Percentiles rank a stretch among this genome's conserved stretches.
phyloP scores from a whole-genome alignment of 37 sponge, comb jelly and placozoan genomes.

The Dysidea cf. avara region DNA sequence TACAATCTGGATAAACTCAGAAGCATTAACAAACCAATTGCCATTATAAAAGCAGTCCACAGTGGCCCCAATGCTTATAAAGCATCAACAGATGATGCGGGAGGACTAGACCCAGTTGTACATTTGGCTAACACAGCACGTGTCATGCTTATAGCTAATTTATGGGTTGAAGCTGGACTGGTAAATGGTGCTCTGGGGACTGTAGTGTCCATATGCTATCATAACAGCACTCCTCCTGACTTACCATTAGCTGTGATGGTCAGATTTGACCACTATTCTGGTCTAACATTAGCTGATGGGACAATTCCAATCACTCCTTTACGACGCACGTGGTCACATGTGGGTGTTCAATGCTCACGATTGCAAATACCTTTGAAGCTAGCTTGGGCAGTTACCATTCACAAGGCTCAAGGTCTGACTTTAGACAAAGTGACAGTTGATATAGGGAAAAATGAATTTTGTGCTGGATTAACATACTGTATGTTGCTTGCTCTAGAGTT shows the following conservation, averaged over 20 bases:
- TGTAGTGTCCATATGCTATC: conserved; percentile 31
- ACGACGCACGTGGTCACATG: conserved; percentile 10
- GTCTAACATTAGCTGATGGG: conserved; percentile 36
- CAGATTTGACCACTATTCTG: conserved; percentile 41
- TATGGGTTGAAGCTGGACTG: conserved; percentile 40
- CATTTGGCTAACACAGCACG: conserved; percentile 14
- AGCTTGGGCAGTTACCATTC: conserved; percentile 45
- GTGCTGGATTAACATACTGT: conserved; percentile 30
- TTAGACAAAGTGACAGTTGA: conserved; percentile 37
- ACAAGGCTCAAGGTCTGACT: conserved; percentile 31
- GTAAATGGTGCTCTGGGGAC: conserved; percentile 50
- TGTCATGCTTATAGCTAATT: conserved; percentile 39
- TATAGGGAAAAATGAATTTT: conserved; percentile 10
- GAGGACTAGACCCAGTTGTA: conserved; percentile 18
- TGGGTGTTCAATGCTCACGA: background rate
- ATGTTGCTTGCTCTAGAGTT: conserved; percentile 30
- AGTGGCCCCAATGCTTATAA: conserved; percentile 11
- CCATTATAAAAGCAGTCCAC: conserved; percentile 27
- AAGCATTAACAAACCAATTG: conserved; percentile 13
- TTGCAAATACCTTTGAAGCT: conserved; percentile 36
- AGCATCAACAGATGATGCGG: conserved; percentile 28
- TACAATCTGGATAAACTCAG: conserved; percentile 2
- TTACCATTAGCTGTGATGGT: conserved; percentile 41
- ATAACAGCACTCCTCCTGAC: conserved; percentile 19
- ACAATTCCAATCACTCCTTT: conserved; percentile 46